Percentiles rank a stretch among this genome's conserved stretches.
Conservation (phyloP, 37 sponge, comb jelly and placozoan species). For the Cliona cf. orientalis region DNA sequence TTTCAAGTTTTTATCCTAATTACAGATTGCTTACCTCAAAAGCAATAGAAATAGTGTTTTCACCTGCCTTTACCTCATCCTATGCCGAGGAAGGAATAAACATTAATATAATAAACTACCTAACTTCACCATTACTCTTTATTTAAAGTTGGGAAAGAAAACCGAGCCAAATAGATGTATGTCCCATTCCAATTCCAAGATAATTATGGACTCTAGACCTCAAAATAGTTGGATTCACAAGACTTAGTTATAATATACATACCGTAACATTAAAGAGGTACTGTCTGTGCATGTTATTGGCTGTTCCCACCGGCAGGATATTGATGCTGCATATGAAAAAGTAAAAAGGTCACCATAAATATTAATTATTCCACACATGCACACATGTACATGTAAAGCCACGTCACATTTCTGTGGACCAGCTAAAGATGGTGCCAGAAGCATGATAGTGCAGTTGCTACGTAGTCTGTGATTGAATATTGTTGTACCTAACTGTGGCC, state of each 20-base stretch:
- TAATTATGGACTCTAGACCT: no score
- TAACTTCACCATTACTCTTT: no score
- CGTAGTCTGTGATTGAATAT: background rate
- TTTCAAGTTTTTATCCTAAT: background rate
- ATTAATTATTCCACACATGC: background rate
- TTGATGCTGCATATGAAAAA: slow-evolving; percentile 47
- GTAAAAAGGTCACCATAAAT: background rate
- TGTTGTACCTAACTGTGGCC: slow-evolving; percentile 64
- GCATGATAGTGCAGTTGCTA: background rate
- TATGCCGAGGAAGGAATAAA: background rate
- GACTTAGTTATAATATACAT: background rate
- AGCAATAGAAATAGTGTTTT: slow-evolving; percentile 41
- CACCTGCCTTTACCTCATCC: slow-evolving; percentile 26
- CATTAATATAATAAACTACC: background rate
- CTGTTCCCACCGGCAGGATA: slow-evolving; percentile 23
- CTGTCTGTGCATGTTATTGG: slow-evolving; percentile 57
- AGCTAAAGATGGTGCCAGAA: background rate
- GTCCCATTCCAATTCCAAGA: no score
- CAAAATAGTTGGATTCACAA: no score
- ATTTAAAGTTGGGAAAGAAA: no score
- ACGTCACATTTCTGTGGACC: background rate
- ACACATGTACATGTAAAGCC: background rate
- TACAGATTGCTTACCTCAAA: slow-evolving; percentile 49
- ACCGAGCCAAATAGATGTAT: no score
- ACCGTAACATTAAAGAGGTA: slow-evolving; percentile 78